Percentiles rank a stretch among this genome's conserved stretches.
These are phyloP conservation scores for Okamejei kenojei DNA, from an alignment of 2,797 vertebrate species.

Conservation along the genomic window DNA sequence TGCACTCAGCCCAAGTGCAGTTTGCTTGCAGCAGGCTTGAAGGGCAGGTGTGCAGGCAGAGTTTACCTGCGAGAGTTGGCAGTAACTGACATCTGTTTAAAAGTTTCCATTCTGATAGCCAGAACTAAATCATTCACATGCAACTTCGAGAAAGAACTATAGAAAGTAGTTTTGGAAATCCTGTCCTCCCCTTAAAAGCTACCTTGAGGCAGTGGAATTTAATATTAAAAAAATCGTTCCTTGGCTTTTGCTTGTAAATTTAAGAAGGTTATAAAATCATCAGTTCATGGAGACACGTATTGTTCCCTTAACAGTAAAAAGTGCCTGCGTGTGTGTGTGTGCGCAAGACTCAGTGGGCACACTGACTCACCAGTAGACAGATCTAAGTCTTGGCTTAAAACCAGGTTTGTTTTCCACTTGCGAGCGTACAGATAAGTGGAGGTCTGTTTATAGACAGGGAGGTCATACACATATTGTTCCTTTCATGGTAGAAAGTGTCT, in stretches of 20 bases:
- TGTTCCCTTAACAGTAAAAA: conserved; percentile 24
- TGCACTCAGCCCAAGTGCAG: neutral
- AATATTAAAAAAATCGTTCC: neutral
- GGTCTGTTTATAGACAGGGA: neutral
- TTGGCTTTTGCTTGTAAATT: conserved; percentile 1
- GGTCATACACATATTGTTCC: too few species aligned
- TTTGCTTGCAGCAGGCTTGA: neutral
- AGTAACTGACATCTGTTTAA: neutral
- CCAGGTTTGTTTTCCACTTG: neutral
- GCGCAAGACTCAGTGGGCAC: neutral
- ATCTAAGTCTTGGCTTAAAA: conserved; percentile 20
- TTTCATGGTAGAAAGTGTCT: neutral
- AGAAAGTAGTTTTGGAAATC: neutral
- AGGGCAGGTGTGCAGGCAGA: neutral
- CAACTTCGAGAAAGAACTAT: conserved; percentile 9
- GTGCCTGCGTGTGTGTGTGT: neutral
- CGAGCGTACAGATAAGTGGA: neutral
- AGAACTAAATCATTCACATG: conserved; percentile 4
- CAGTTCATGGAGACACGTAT: neutral
- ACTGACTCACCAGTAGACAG: neutral
- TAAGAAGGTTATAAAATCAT: neutral
- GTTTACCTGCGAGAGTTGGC: neutral
- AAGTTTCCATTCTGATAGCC: neutral
- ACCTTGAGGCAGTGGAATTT: conserved; percentile 3
- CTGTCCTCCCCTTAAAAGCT: neutral